Evolutionary conservation across 2,797 vertebrate genomes (phyloP).

Genomic region (Acipenser ruthenus): DNA sequence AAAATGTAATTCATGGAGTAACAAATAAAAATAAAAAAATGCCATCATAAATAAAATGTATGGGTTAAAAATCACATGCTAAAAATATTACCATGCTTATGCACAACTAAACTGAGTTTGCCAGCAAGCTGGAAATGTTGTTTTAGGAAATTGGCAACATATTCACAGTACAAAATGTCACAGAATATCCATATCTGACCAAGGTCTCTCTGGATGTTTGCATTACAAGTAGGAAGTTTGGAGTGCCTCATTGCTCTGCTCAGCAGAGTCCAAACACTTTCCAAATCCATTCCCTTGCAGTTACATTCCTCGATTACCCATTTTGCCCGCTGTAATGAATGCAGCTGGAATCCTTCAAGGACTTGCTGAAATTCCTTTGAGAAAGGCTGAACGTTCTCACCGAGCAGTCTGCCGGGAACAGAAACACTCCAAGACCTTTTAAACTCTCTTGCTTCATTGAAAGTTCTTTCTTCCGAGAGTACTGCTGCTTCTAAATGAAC

Average conservation of each 20-base stretch:
- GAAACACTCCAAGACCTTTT: conserved; percentile 77
- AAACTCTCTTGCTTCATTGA: conserved; percentile 25
- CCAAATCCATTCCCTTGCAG: conserved; percentile 59
- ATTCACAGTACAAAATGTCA: conserved; percentile 77
- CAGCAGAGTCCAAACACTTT: conserved; percentile 71
- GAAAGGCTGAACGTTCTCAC: conserved; percentile 43
- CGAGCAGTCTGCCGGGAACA: conserved; percentile 27
- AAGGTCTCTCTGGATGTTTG: conserved; percentile 72
- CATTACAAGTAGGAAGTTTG: conserved; percentile 77
- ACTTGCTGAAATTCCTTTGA: conserved; percentile 58
- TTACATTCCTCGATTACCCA: conserved; percentile 68
- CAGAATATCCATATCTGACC: conserved; percentile 88
- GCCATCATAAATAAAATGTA: too few relatives aligned
- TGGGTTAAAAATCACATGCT: conserved; percentile 46
- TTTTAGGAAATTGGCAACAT: conserved; percentile 70
- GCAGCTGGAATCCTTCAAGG: conserved; percentile 61
- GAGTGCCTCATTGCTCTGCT: conserved; percentile 49
- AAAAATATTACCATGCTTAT: conserved; percentile 66
- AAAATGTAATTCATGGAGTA: too few relatives aligned
- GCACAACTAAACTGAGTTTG: conserved; percentile 66
- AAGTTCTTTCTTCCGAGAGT: conserved; percentile 26
- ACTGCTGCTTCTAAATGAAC: conserved; percentile 18
- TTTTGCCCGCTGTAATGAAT: conserved; percentile 70
- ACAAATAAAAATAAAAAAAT: too few relatives aligned
- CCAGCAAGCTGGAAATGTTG: conserved; percentile 66